Conservation (phyloP, 1,140 invertebrate species). For the Drosophila kurseongensis region DNA sequence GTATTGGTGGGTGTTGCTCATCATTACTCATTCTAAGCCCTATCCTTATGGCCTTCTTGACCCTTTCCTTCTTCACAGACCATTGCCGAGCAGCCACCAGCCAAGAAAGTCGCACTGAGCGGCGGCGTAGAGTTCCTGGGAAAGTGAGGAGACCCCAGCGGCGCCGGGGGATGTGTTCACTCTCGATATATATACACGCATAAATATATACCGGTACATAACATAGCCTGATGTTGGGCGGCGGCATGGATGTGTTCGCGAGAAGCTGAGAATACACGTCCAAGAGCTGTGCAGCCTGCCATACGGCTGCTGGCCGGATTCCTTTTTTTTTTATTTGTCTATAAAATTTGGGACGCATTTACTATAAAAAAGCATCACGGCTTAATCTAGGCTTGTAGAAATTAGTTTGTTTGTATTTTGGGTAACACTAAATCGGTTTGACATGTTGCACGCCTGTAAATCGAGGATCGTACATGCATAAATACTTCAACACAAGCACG, state of each 20-base stretch:
- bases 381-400: slow-evolving; percentile 25
- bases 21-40: too few species aligned
- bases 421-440: slow-evolving; percentile 7
- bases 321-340: slow-evolving; percentile 23
- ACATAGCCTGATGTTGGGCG: slow-evolving; percentile 9
- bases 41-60: background rate
- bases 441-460: background rate
- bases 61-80: slow-evolving; percentile 10
- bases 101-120: slow-evolving; percentile 58
- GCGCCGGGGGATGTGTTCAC: slow-evolving; percentile 15
- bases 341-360: slow-evolving; percentile 48
- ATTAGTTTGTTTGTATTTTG: slow-evolving; percentile 6
- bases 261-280: background rate
- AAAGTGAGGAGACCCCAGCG: slow-evolving; percentile 26
- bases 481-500: background rate
- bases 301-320: background rate
- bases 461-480: background rate
- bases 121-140: slow-evolving; percentile 37
- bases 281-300: background rate
- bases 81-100: slow-evolving; percentile 52
- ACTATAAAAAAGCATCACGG: slow-evolving; percentile 38
- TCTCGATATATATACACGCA: slow-evolving; percentile 28
- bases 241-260: background rate
- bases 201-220: slow-evolving; percentile 16
- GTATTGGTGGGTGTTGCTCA: slow-evolving; percentile 33